A percentile compares a stretch with the other conserved stretches of the same genome.
These are phyloP conservation scores for Synodontis membranacea DNA, from an alignment of 2,113 vertebrate species.

Conservation along the genomic window DNA sequence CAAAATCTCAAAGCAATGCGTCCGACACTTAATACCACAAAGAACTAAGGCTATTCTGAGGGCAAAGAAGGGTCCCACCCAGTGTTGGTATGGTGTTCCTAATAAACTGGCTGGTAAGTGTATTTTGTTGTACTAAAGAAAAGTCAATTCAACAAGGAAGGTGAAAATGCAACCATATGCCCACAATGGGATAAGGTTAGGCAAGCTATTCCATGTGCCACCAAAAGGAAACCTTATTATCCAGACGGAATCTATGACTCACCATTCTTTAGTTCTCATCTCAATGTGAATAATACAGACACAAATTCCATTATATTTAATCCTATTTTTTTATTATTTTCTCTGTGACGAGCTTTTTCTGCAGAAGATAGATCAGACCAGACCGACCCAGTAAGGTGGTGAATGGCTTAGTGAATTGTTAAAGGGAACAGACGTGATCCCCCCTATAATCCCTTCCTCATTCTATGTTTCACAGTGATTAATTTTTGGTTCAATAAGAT, in stretches of 20 bases:
- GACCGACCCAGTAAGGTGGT: neutral
- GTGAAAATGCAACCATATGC: slow-evolving; percentile 4
- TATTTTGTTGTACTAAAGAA: neutral
- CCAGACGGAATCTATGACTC: slow-evolving; percentile 3
- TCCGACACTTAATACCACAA: neutral
- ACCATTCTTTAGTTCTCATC: neutral
- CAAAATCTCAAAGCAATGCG: neutral
- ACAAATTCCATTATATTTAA: neutral
- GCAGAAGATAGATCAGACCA: neutral
- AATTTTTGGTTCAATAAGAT: neutral
- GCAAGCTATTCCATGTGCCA: too few species aligned
- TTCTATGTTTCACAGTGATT: neutral
- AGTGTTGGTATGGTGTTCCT: neutral
- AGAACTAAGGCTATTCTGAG: neutral
- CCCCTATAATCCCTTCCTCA: neutral
- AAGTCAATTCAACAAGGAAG: neutral
- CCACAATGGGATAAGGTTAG: neutral
- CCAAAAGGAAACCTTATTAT: neutral
- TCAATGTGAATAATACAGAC: neutral
- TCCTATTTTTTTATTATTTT: neutral
- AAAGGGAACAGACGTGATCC: neutral
- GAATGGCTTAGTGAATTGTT: neutral
- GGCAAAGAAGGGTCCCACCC: neutral
- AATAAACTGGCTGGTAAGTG: neutral
- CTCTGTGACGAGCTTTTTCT: neutral